phyloP scores from a whole-genome alignment of 1,140 invertebrate genomes.

The Ctenoplectra terminalis region DNA sequence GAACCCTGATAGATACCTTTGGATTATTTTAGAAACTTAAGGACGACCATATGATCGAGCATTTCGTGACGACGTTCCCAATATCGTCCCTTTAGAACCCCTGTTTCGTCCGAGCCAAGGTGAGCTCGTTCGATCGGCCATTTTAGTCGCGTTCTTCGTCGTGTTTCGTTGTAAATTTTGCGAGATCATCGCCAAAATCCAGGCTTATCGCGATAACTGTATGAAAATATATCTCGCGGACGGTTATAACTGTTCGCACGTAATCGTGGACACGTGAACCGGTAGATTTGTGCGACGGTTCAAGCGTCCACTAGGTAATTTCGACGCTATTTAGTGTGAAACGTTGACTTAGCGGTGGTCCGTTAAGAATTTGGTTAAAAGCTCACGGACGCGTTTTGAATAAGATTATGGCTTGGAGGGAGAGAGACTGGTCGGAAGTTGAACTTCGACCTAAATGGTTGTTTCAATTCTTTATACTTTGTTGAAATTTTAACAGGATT shows the following conservation, averaged over 20 bases:
- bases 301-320: background rate
- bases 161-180: background rate
- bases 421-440: background rate
- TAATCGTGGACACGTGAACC: too few relatives aligned
- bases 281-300: background rate
- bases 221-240: background rate
- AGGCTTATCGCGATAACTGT: background rate
- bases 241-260: background rate
- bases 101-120: background rate
- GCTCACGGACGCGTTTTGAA: background rate
- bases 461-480: background rate
- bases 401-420: background rate
- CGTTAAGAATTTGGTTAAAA: constrained; percentile 22
- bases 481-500: background rate
- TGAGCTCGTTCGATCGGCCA: background rate
- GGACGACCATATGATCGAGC: background rate
- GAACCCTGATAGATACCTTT: constrained; percentile 16
- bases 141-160: background rate
- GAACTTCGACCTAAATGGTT: background rate
- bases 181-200: background rate
- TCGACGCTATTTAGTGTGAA: background rate
- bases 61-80: background rate
- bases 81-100: background rate
- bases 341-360: background rate
- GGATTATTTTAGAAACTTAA: constrained; percentile 9